These are phyloP conservation scores for Ceratina calcarata DNA, from an alignment of 1,140 invertebrate species.

Conservation along the genomic window DNA sequence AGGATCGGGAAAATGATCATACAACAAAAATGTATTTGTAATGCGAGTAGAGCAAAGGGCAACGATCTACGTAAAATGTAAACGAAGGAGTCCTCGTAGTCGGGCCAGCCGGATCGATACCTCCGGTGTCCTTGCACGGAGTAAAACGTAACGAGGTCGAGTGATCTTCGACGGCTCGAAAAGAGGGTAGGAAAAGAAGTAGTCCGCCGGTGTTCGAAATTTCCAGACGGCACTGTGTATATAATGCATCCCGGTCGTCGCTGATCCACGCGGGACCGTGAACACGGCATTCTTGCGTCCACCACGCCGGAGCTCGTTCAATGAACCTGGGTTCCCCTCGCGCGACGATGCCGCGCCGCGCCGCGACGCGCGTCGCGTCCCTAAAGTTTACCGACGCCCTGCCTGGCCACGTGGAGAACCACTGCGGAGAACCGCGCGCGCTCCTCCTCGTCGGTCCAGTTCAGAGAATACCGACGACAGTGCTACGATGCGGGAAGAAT, in stretches of 20 bases:
- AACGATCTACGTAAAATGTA: background rate
- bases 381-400: background rate
- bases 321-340: constrained; percentile 20
- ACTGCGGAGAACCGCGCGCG: constrained; percentile 13
- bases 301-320: constrained; percentile 17
- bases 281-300: constrained; percentile 9
- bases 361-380: background rate
- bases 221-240: background rate
- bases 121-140: constrained; percentile 8
- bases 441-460: background rate
- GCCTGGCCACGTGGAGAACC: constrained; percentile 19
- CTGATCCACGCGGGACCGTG: background rate
- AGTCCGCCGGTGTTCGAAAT: background rate
- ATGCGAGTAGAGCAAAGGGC: background rate
- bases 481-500: constrained; percentile 45
- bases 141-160: constrained; percentile 39
- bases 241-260: background rate
- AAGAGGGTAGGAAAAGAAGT: too few species aligned
- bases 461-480: constrained; percentile 7
- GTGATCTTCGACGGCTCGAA: constrained; percentile 28
- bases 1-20: too few species aligned
- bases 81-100: background rate
- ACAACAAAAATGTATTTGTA: too few species aligned
- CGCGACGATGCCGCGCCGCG: background rate
- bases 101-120: background rate